phyloP scores from a whole-genome alignment of 37 sponge, comb jelly and placozoan species.

The Petrosia ficiformis region DNA sequence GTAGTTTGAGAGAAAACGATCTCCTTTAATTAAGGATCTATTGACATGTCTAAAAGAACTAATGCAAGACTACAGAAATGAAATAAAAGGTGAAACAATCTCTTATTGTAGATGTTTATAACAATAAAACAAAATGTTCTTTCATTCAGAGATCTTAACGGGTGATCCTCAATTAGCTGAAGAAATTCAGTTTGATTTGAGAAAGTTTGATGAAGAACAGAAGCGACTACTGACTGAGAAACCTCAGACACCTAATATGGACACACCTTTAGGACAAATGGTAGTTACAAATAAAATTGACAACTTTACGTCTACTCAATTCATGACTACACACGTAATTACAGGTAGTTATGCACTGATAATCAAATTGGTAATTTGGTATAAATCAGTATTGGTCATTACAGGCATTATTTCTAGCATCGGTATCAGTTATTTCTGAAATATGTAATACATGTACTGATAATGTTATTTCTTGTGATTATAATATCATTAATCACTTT shows the following conservation, averaged over 20 bases:
- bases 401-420: no score
- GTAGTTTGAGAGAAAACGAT: conserved; percentile 72
- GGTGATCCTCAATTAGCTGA: conserved; percentile 79
- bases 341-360: no score
- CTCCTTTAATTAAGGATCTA: conserved; percentile 72
- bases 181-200: conserved; percentile 86
- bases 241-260: conserved; percentile 7
- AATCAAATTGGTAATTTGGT: no score
- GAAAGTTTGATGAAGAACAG: conserved; percentile 79
- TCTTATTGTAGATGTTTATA: no score
- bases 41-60: conserved; percentile 72
- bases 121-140: not conserved
- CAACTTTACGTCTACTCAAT: no score
- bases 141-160: conserved; percentile 49
- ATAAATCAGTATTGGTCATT: no score
- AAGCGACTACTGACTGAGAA: conserved; percentile 6
- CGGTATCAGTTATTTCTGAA: no score
- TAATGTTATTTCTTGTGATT: no score
- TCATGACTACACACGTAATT: no score
- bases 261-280: conserved; percentile 51
- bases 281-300: no score
- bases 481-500: no score
- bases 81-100: conserved; percentile 52
- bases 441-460: no score
- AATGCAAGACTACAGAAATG: conserved; percentile 71